These are phyloP conservation scores for Calosoma granatense DNA, from an alignment of 1,140 invertebrate genomes.

Conservation along the genomic window DNA sequence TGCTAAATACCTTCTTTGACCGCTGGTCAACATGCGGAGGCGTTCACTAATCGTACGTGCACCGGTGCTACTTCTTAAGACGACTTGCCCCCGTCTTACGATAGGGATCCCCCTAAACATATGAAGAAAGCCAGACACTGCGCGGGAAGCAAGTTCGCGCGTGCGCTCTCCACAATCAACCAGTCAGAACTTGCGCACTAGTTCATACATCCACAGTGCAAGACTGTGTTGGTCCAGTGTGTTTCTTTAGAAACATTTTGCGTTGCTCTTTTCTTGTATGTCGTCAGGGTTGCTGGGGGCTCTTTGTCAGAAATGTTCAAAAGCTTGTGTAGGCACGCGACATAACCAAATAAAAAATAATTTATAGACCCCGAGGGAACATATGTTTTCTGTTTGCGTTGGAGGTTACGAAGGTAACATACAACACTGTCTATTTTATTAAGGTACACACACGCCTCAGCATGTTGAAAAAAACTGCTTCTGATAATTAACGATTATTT, in stretches of 20 bases:
- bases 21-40: not conserved
- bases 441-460: not conserved
- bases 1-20: constrained; percentile 6
- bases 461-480: no score
- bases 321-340: constrained; percentile 7
- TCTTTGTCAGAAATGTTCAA: not conserved
- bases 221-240: not conserved
- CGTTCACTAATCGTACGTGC: not conserved
- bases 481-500: no score
- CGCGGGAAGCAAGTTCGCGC: no score
- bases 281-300: not conserved
- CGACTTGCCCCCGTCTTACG: no score
- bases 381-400: not conserved
- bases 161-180: not conserved
- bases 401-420: not conserved
- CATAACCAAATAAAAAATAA: not conserved
- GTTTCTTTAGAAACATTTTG: not conserved
- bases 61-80: no score
- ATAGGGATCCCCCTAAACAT: no score
- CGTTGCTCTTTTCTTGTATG: constrained; percentile 2
- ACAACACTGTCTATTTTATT: no score
- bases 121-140: no score
- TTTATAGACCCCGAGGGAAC: not conserved
- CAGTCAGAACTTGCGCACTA: not conserved
- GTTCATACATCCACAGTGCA: not conserved